A percentile compares a stretch with the other conserved stretches of the same genome.
phyloP scores from a whole-genome alignment of 2,797 vertebrate species.

The Heteromormyrus szaboi region DNA sequence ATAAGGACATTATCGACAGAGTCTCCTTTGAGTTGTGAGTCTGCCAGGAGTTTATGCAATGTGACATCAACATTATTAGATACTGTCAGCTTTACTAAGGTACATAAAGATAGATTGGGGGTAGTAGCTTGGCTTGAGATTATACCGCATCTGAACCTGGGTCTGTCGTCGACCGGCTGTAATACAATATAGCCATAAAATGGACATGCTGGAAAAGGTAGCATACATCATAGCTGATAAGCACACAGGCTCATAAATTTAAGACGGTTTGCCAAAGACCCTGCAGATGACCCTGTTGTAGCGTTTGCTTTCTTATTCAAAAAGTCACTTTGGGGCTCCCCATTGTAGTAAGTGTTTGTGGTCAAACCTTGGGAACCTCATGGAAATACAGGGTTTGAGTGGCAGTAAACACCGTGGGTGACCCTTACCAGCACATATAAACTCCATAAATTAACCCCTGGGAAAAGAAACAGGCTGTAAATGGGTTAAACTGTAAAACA shows the following conservation, averaged over 20 bases:
- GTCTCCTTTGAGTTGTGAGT: not conserved
- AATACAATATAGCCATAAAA: not conserved
- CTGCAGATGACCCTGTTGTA: not conserved
- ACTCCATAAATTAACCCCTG: not conserved
- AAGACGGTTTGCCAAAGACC: not conserved
- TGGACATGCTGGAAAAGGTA: not conserved
- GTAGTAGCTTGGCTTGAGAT: not conserved
- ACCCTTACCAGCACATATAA: not conserved
- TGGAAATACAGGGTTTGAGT: not conserved
- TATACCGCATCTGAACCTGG: not conserved
- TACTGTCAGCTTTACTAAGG: not conserved
- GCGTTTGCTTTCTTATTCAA: not conserved
- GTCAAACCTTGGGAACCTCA: not conserved
- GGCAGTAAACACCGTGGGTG: too few species aligned
- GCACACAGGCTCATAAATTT: not conserved
- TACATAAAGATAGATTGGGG: not conserved
- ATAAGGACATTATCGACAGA: not conserved
- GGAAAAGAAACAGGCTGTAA: not conserved
- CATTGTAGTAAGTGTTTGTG: not conserved
- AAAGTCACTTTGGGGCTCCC: not conserved
- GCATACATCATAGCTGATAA: not conserved
- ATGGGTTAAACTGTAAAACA: not conserved
- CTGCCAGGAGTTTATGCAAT: not conserved
- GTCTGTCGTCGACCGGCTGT: not conserved
- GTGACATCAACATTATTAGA: constrained; percentile 1